phyloP scores from a whole-genome alignment of 2,797 vertebrate species.

The Sphenopsis melanotis region DNA sequence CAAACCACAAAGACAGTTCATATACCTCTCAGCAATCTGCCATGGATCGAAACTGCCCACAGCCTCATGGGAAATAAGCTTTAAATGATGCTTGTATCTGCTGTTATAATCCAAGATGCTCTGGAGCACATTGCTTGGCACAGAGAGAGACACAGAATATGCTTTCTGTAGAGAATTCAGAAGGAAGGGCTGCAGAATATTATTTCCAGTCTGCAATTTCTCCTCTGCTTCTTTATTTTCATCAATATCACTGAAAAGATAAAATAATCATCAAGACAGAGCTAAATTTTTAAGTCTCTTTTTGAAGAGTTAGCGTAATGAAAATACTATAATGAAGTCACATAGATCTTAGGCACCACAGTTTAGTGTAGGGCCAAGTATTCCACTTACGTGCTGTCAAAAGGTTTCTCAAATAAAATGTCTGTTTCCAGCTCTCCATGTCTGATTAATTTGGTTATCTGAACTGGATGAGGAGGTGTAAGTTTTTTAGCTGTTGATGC shows the following conservation, averaged over 20 bases:
- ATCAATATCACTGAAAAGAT: conserved; percentile 56
- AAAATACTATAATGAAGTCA: background rate
- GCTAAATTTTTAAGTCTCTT: background rate
- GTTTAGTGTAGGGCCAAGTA: background rate
- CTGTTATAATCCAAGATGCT: conserved; percentile 81
- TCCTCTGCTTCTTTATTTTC: conserved; percentile 60
- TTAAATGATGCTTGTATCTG: conserved; percentile 79
- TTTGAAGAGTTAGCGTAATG: background rate
- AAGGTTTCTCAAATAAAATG: conserved; percentile 78
- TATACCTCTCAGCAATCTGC: conserved; percentile 86
- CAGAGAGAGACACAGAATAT: conserved; percentile 54
- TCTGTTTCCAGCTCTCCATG: conserved; percentile 60
- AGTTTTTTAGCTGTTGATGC: conserved; percentile 57
- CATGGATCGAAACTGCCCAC: conserved; percentile 86
- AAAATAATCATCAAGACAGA: background rate
- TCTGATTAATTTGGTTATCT: conserved; percentile 74
- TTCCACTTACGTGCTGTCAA: conserved; percentile 80
- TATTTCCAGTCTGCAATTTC: conserved; percentile 1
- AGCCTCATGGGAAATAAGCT: conserved; percentile 77
- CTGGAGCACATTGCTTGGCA: conserved; percentile 76
- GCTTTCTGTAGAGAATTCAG: background rate
- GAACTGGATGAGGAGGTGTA: conserved; percentile 82
- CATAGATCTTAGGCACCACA: background rate
- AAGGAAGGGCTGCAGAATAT: background rate
- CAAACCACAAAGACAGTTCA: background rate